phyloP scores from a whole-genome alignment of 2,888 invertebrate genomes.

The Lepidochrysops patricia region DNA sequence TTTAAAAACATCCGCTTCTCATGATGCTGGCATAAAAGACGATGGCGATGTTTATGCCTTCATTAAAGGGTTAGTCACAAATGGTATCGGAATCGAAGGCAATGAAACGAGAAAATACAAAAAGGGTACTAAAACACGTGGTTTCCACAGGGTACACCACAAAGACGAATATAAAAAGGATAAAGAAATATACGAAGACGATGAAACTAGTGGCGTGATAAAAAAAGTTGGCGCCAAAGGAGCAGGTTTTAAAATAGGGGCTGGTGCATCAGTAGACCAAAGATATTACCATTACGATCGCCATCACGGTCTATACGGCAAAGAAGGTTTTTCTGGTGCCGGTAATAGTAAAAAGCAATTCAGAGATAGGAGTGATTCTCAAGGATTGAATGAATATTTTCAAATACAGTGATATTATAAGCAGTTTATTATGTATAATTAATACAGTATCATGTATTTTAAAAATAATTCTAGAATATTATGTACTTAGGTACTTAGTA shows the following conservation, averaged over 20 bases:
- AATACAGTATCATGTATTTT: neutral
- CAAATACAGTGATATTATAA: conserved; percentile 29
- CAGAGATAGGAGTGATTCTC: conserved; percentile 58
- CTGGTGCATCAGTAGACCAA: conserved; percentile 56
- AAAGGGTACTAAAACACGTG: conserved; percentile 73
- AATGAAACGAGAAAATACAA: conserved; percentile 64
- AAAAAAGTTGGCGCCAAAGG: conserved; percentile 67
- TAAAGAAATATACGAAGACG: conserved; percentile 73
- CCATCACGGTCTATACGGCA: conserved; percentile 57
- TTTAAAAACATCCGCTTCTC: conserved; percentile 36
- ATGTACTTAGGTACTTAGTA: too few species aligned
- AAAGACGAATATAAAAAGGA: conserved; percentile 77
- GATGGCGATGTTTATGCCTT: conserved; percentile 55
- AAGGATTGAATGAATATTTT: conserved; percentile 54
- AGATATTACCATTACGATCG: conserved; percentile 53
- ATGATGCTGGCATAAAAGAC: conserved; percentile 45
- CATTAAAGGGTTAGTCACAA: conserved; percentile 48
- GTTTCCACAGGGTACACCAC: conserved; percentile 74
- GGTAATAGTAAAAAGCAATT: conserved; percentile 66
- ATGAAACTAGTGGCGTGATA: conserved; percentile 65
- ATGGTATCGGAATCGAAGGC: conserved; percentile 52
- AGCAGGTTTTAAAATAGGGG: conserved; percentile 51
- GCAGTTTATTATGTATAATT: neutral
- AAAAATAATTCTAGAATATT: too few species aligned
- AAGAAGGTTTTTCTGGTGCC: conserved; percentile 63